Evolutionary conservation across 2,888 invertebrate species (phyloP).

Genomic region (Ectobius pallidus): DNA sequence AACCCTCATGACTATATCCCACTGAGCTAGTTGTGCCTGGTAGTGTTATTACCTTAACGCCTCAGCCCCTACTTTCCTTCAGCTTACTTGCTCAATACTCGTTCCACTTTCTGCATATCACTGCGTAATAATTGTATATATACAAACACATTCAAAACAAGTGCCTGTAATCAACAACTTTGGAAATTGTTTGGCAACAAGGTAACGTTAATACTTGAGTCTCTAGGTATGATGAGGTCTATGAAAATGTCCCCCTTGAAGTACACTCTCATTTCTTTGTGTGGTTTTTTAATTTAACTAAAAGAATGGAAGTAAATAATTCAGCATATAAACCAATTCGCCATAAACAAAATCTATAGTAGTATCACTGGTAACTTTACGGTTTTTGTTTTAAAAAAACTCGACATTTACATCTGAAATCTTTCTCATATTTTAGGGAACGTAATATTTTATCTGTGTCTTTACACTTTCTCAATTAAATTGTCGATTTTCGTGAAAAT

Average conservation of each 20-base stretch:
- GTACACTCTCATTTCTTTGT: not conserved
- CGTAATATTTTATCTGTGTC: too few relatives aligned
- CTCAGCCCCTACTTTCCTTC: too few relatives aligned
- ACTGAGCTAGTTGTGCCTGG: not conserved
- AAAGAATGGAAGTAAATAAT: not conserved
- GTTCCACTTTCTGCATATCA: not conserved
- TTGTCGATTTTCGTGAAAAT: too few relatives aligned
- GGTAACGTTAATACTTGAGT: not conserved
- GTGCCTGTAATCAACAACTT: not conserved
- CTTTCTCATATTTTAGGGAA: too few relatives aligned
- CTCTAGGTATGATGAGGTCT: not conserved
- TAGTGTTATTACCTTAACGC: not conserved
- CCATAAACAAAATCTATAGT: too few relatives aligned
- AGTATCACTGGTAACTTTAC: too few relatives aligned
- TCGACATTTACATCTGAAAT: too few relatives aligned
- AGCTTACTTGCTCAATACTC: not conserved
- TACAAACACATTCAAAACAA: constrained; percentile 12
- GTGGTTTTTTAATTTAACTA: not conserved
- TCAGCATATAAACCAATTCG: too few relatives aligned
- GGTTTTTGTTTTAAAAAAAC: too few relatives aligned
- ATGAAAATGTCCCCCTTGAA: not conserved
- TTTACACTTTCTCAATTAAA: too few relatives aligned
- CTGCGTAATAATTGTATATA: not conserved
- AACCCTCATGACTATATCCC: not conserved
- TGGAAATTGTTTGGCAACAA: not conserved